These are phyloP conservation scores for Synanthedon andrenaeformis DNA, from an alignment of 2,888 invertebrate genomes.

Conservation along the genomic window DNA sequence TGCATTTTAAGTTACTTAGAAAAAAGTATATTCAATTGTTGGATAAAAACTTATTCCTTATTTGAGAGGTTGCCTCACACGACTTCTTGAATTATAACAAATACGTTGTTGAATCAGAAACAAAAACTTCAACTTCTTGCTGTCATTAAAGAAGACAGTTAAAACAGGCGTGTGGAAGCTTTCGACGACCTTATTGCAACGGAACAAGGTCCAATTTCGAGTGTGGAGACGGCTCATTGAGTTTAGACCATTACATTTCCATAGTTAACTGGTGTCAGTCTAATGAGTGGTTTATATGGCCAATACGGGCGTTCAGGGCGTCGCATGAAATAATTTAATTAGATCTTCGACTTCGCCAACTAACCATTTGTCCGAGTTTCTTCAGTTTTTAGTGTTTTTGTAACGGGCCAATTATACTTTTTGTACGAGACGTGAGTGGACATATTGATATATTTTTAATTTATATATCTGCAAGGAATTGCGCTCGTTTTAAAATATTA, in stretches of 20 bases:
- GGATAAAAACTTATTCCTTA: no score
- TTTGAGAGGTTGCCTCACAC: no score
- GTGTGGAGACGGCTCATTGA: not conserved
- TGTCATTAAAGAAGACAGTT: not conserved
- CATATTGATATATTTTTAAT: no score
- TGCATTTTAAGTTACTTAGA: no score
- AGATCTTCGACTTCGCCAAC: not conserved
- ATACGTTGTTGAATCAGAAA: not conserved
- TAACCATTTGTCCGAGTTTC: not conserved
- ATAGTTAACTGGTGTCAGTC: not conserved
- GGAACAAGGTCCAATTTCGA: not conserved
- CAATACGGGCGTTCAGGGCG: not conserved
- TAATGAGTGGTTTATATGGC: not conserved
- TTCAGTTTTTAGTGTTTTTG: no score
- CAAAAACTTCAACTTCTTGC: not conserved
- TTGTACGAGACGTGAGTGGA: no score
- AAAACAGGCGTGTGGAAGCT: no score
- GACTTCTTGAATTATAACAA: not conserved
- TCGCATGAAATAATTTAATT: not conserved
- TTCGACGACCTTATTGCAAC: no score
- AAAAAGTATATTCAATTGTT: no score
- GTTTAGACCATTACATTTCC: not conserved
- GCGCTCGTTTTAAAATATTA: no score
- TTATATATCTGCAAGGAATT: no score
- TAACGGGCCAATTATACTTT: no score